Conservation (phyloP, 2,113 vertebrate species). For the Forbesichthys papilliferus region DNA sequence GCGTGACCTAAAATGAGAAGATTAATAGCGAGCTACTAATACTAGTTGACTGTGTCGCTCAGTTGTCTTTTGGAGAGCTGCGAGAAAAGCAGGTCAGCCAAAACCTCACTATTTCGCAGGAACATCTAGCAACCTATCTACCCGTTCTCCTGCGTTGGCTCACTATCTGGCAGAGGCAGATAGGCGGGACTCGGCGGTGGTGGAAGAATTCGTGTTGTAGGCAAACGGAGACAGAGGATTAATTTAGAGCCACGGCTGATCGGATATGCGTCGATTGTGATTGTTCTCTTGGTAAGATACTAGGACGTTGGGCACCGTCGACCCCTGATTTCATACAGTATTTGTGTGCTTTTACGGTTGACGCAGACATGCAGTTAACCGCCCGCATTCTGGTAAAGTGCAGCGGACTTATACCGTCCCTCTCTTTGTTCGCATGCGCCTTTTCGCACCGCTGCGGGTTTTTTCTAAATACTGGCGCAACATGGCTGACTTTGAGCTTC, state of each 20-base stretch:
- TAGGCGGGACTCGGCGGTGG: constrained; percentile 58
- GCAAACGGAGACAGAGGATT: constrained; percentile 56
- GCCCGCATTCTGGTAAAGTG: constrained; percentile 20
- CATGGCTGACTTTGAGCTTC: constrained; percentile 74
- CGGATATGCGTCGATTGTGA: constrained; percentile 57
- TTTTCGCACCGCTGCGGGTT: constrained; percentile 72
- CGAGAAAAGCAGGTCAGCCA: constrained; percentile 19
- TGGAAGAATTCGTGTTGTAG: constrained; percentile 55
- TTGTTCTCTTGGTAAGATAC: constrained; percentile 54
- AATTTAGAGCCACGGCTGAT: constrained; percentile 53
- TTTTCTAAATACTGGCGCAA: constrained; percentile 75
- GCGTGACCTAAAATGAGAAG: not conserved
- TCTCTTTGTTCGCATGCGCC: constrained; percentile 73
- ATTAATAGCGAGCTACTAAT: not conserved
- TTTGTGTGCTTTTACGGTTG: not conserved
- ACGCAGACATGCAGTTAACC: constrained; percentile 26
- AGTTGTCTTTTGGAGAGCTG: not conserved
- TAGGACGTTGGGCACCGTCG: not conserved
- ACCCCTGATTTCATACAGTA: not conserved
- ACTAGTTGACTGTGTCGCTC: fast-evolving
- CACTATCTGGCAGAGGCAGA: constrained; percentile 56
- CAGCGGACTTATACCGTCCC: constrained; percentile 32
- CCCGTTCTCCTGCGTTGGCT: not conserved
- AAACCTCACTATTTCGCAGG: constrained; percentile 75
- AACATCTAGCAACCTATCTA: constrained; percentile 46